phyloP scores from a whole-genome alignment of 1,140 invertebrate genomes.

The Eriosoma lanigerum region DNA sequence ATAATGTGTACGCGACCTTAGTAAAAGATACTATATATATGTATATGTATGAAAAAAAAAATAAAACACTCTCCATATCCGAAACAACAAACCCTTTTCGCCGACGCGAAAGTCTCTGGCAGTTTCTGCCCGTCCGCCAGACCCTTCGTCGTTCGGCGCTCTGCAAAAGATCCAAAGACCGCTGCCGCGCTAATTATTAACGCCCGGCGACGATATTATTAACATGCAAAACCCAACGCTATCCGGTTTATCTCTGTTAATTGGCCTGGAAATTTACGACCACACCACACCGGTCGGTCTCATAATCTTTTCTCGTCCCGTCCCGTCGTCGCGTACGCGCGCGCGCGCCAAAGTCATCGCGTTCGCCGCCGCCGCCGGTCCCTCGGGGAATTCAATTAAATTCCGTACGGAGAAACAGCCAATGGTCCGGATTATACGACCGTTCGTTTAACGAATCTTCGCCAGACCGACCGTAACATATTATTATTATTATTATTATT shows the following conservation, averaged over 20 bases:
- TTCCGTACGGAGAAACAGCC: not conserved
- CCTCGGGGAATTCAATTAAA: slow-evolving; percentile 32
- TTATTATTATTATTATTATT: too few relatives aligned
- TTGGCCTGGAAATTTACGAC: slow-evolving; percentile 50
- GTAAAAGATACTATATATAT: not conserved
- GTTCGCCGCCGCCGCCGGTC: not conserved
- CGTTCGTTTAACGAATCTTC: not conserved
- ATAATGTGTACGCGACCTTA: not conserved
- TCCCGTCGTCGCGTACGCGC: not conserved
- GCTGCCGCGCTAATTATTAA: slow-evolving; percentile 42
- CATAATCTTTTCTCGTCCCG: slow-evolving; percentile 41
- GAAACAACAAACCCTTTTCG: slow-evolving; percentile 1
- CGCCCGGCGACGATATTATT: slow-evolving; percentile 48
- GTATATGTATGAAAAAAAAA: too few relatives aligned
- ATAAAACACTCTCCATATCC: slow-evolving; percentile 20
- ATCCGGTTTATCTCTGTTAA: slow-evolving; percentile 50
- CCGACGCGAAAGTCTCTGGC: too few relatives aligned
- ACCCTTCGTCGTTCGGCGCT: too few relatives aligned
- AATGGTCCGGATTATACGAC: slow-evolving; percentile 36
- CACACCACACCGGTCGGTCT: not conserved
- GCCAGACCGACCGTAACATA: too few relatives aligned
- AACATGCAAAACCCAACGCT: slow-evolving; percentile 46
- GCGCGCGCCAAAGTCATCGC: not conserved
- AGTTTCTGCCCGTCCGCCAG: not conserved
- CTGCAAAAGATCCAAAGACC: too few relatives aligned